Percentiles rank a stretch among this genome's conserved stretches.
phyloP scores from a whole-genome alignment of 2,888 invertebrate species.

The Hirtodrosophila cameraria region DNA sequence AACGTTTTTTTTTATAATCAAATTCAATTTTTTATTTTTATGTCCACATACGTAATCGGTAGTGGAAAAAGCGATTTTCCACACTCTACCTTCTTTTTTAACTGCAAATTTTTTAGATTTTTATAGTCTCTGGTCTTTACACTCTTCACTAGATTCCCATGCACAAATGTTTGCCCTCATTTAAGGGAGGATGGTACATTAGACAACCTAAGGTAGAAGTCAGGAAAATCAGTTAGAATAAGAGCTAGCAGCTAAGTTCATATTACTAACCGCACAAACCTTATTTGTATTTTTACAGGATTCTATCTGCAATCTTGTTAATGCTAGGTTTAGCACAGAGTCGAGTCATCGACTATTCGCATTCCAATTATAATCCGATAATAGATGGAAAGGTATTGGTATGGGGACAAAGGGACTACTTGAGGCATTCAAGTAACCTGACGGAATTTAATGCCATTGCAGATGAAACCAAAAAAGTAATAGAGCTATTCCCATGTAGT shows the following conservation, averaged over 20 bases:
- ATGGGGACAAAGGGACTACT: constrained; percentile 6
- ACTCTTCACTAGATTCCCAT: background rate
- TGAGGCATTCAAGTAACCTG: constrained; percentile 4
- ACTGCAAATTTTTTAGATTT: no score
- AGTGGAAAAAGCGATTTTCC: no score
- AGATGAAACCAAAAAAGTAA: background rate
- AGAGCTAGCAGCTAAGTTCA: background rate
- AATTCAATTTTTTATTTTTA: no score
- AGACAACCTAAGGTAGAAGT: background rate
- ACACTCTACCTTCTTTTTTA: no score
- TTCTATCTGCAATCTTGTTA: background rate
- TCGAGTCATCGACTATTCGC: constrained; percentile 1
- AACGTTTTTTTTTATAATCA: no score
- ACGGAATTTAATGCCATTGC: background rate
- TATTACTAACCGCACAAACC: constrained; percentile 1
- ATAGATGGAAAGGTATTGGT: constrained; percentile 3
- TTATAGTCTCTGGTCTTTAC: no score
- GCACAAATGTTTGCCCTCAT: background rate
- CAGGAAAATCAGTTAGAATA: background rate
- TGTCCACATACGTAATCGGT: no score
- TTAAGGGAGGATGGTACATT: background rate
- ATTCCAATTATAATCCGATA: constrained; percentile 1
- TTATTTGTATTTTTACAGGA: constrained; percentile 1
- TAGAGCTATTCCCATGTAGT: no score
- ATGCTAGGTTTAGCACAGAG: background rate